Base-by-base conservation (phyloP, 2,888 invertebrate species). In the Drosophila picticornis region DNA sequence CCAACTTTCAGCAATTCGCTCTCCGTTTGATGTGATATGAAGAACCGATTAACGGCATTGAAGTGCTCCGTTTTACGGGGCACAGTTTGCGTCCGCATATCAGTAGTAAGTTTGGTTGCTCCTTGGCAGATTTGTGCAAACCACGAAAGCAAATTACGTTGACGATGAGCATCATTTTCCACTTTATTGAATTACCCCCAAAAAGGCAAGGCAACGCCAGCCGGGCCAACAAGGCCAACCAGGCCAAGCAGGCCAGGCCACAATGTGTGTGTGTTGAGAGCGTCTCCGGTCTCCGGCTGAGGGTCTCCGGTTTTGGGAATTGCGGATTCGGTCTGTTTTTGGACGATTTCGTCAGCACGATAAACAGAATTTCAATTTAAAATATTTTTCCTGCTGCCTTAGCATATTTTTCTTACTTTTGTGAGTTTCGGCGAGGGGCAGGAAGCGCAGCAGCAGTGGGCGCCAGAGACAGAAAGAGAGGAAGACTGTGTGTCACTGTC, bases 351-450 rank as follows among this genome's bases (percentile, higher is more conserved):
- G 61, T 80, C 70, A 73, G 69, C 66, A 72, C 77, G 87, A 87
- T 87, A 87, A 87, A 86, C 90, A 79, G 87, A 90, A 90, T 87
- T 90, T 90, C 89, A 87, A 90, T 87, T 87, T 90, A 87, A 90
- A 87, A 89, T 88, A 90, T 77, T 81, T 77, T 79, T 83, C 61
- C 32, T 82, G 90, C 89, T 86, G 87, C 73, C 77, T 86, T 81
- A 71, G 90, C 87, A 87, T 88, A 90, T 83, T 90, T 56, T 31
- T 40, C 43, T n/a, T 6, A 22, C 22, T 88, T 74, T 9, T 25
- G 38, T 57, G 25, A 51, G 32, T 34, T 11, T 16, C 34, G 22
- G 19, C 5, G n/a, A 22, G 55, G 34, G 5, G 56, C 31, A 22
- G 9, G 4, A 13, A 10, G 16, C 38, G 13, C n/a, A 56, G 5